phyloP scores from a whole-genome alignment of 2,797 vertebrate species.

The Chaenodraco wilsoni region DNA sequence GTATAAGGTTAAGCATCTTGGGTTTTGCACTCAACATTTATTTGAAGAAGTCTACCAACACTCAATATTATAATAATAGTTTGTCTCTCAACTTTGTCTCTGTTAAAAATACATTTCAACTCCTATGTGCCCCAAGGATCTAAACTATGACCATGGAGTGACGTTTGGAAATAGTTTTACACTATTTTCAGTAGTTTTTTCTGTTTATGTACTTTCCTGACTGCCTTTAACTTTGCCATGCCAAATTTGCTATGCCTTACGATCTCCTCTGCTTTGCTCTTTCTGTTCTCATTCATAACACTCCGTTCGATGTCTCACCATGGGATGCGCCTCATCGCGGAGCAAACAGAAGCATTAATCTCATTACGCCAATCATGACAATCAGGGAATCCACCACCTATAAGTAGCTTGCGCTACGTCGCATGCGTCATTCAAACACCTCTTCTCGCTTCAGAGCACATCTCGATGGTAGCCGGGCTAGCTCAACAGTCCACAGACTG shows the following conservation, averaged over 20 bases:
- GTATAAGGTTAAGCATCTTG: constrained; percentile 2
- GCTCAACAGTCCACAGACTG: too few relatives aligned
- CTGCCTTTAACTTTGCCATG: constrained; percentile 22
- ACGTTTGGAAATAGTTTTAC: constrained; percentile 26
- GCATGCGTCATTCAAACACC: too few relatives aligned
- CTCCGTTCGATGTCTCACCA: too few relatives aligned
- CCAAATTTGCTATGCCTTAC: constrained; percentile 49
- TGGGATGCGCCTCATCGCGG: too few relatives aligned
- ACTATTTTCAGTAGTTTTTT: constrained; percentile 24
- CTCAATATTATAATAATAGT: neutral
- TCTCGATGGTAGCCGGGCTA: too few relatives aligned
- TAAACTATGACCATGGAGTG: constrained; percentile 13
- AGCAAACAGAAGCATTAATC: too few relatives aligned
- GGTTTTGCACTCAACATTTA: neutral
- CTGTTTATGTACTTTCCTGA: constrained; percentile 27
- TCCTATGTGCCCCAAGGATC: constrained; percentile 24
- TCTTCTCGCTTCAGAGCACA: too few relatives aligned
- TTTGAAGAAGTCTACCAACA: neutral
- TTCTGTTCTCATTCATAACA: constrained; percentile 11
- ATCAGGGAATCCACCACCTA: too few relatives aligned
- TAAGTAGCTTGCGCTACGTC: too few relatives aligned
- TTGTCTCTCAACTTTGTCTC: constrained; percentile 6
- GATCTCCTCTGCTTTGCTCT: constrained; percentile 36
- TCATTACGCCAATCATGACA: too few relatives aligned
- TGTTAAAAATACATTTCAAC: constrained; percentile 20